Base-by-base conservation (phyloP, 1,140 invertebrate species). In the Arion vulgaris region DNA sequence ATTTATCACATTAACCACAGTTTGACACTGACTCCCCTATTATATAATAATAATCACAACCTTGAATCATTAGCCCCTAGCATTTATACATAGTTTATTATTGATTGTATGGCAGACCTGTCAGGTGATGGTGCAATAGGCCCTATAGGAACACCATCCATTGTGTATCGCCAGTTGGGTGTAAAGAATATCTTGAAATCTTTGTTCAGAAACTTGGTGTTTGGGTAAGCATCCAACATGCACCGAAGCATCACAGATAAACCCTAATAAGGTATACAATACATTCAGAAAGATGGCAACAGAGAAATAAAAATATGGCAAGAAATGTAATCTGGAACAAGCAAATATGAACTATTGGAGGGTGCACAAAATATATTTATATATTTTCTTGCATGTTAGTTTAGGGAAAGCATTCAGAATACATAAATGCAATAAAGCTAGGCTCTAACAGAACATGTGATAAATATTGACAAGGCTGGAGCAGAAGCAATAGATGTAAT, bases 181-280 rank as follows among this genome's bases (percentile, higher is more conserved):
- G 87, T 89, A 84, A 89, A 92, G 80, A 92, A 91, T 57, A 92
- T 87, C 80, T 91, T 92, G 32, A 92, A 81, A 49, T 84, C 85
- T 84, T 90, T 91, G 80, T 88, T 87, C 39, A 91, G 79, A 36
- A 82, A 77, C 19, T 85, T 82, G 0, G 84, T 83, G 15, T 82
- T 77, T 4, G 89, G 88, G 81, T 86, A 91, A 17, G 85, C 82
- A 45, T 85, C 75, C 9, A 87, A 68, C 86, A 92, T 88, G 75
- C 83, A 82, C 36, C 87, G 66, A 80, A 85, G 89, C 7, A 88
- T 71, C 13, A 91, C 82, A 26, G 88, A 80, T 15, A 91, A 86
- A 28, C 90, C 91, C 80, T 81, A 51, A 28, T 13, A 28, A 66
- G 19, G 17, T 11, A 66, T 57, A n/a, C 7, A 57, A 57, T 57